phyloP scores from a whole-genome alignment of 1,140 invertebrate species.

The Teleopsis dalmanni region DNA sequence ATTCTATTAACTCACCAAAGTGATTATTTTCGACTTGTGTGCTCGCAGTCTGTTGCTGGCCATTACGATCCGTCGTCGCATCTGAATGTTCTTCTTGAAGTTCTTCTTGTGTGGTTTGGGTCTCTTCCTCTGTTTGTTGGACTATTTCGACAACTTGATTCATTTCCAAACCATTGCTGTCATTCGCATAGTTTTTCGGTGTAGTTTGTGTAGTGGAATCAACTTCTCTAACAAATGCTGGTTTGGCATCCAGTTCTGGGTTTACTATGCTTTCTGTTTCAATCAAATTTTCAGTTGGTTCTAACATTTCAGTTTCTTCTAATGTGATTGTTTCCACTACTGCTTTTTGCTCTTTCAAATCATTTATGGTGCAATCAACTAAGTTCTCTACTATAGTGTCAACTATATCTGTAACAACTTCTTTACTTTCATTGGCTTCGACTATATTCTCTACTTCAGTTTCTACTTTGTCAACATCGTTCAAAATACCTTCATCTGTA shows the following conservation, averaged over 20 bases:
- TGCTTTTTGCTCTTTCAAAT: conserved; percentile 9
- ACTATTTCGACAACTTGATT: background rate
- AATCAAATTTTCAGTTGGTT: background rate
- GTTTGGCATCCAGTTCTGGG: conserved; percentile 3
- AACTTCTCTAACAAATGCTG: conserved; percentile 27
- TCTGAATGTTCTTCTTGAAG: background rate
- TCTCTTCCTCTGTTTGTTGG: conserved; percentile 7
- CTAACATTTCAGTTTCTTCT: background rate
- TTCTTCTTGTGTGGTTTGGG: conserved; percentile 2
- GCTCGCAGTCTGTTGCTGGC: conserved; percentile 49
- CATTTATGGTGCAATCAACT: conserved; percentile 30
- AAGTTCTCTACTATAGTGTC: conserved; percentile 28
- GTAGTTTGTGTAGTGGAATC: conserved; percentile 40
- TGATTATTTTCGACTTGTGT: conserved; percentile 74
- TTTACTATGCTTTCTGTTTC: too few relatives aligned
- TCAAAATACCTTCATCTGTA: background rate
- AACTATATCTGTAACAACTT: conserved; percentile 31
- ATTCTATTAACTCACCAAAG: conserved; percentile 56
- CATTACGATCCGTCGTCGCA: conserved; percentile 21
- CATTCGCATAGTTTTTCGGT: conserved; percentile 27
- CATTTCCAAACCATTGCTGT: background rate
- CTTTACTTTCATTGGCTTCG: background rate
- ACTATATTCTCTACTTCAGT: background rate
- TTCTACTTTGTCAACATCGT: background rate
- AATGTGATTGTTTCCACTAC: background rate